Base-by-base conservation (phyloP, 1,140 invertebrate species). In the Trichonephila inaurata region DNA sequence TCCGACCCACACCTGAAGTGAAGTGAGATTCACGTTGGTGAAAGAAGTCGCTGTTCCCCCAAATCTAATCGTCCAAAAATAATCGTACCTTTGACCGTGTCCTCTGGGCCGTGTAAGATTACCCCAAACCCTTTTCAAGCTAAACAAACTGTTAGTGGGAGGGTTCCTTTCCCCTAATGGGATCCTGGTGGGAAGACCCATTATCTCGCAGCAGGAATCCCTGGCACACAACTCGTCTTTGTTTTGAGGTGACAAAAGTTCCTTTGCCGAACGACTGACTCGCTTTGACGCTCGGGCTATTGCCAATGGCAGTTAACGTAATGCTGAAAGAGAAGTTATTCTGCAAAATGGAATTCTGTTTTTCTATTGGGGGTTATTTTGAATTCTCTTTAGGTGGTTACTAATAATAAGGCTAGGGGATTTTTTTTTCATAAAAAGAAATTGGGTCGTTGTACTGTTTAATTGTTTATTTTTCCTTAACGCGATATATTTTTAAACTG, bases 171-270 rank as follows among this genome's bases (percentile, higher is more conserved):
- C 82, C n/a, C 8, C 28, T 44, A 44, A 69, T 21, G 87, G 62
- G 33, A 40, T 16, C n/a, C 19, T 6, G 14, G 4, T 24, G 19
- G 28, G 89, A 72, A 12, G 89, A 72, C 72, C 89, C 89, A 91
- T 91, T 82, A 82, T 51, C 33, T 82, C 51, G 51, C 77, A 14
- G 24, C n/a, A 28, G 83, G 83, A 18, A 61, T 60, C 83, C 83
- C 51, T 85, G 24, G 83, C 28, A 33, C 51, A 18, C 60, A 62
- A 61, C 28, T 21, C 33, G 12, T 28, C 89, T 62, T 91, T 91
- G 89, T 91, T 82, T 91, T 40, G 51, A 40, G 89, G 89, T 82
- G 89, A 91, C 89, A 82, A 91, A 91, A 91, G 58, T 91, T 61
- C 82, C 28, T 14, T 16, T 58, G 24, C 77, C 81, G n/a, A 51